These are phyloP conservation scores for Collichthys lucidus DNA, from an alignment of 2,113 vertebrate genomes.

Conservation along the genomic window DNA sequence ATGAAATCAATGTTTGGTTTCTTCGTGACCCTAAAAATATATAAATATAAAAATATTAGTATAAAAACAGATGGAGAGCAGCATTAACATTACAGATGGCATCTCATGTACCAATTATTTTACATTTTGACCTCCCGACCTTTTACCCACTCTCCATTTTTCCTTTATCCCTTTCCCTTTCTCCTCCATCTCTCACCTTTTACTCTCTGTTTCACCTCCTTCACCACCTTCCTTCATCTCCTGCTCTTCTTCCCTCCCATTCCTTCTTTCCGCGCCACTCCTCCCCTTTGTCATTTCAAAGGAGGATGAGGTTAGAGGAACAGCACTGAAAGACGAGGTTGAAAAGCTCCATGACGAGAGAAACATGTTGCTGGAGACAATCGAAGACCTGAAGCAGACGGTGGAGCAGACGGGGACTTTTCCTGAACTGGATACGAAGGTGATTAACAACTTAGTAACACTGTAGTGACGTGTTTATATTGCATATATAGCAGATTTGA, in stretches of 20 bases:
- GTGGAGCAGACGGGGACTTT: constrained; percentile 73
- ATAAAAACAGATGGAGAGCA: too few relatives aligned
- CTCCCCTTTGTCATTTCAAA: constrained; percentile 48
- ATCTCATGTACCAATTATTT: background rate
- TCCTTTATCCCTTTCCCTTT: too few relatives aligned
- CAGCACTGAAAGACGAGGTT: constrained; percentile 75
- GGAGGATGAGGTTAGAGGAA: constrained; percentile 79
- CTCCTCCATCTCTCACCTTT: background rate
- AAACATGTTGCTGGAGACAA: constrained; percentile 82
- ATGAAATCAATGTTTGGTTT: too few relatives aligned
- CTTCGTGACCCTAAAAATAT: too few relatives aligned
- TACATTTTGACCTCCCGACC: background rate
- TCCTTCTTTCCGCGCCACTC: constrained; percentile 25
- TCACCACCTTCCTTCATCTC: background rate
- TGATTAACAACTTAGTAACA: constrained; percentile 45
- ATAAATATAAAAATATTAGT: too few relatives aligned
- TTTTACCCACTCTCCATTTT: background rate
- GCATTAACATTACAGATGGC: too few relatives aligned
- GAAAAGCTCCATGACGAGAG: constrained; percentile 83
- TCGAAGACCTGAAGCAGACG: constrained; percentile 82
- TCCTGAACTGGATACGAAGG: constrained; percentile 69
- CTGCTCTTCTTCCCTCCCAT: constrained; percentile 32
- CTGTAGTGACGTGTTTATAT: background rate
- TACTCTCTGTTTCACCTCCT: background rate
- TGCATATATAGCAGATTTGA: constrained; percentile 1